phyloP scores from a whole-genome alignment of 2,113 vertebrate species.

The Myotis davidii region DNA sequence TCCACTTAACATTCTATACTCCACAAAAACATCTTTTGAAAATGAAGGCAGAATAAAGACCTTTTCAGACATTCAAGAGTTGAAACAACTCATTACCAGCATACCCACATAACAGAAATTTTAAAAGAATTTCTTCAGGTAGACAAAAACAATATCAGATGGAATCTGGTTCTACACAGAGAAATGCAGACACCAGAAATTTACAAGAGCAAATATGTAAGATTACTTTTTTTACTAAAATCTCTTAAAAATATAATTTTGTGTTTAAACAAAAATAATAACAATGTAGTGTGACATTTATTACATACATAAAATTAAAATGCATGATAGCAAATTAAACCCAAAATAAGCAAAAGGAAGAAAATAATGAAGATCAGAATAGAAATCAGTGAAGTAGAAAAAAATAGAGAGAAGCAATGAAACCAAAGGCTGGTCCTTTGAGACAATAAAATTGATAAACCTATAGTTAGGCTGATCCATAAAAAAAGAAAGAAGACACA shows the following conservation, averaged over 20 bases:
- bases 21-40: background rate
- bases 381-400: background rate
- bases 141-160: background rate
- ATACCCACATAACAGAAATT: background rate
- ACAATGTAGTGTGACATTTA: background rate
- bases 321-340: background rate
- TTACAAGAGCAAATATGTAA: background rate
- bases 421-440: background rate
- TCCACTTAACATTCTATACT: background rate
- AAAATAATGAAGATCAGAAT: background rate
- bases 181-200: background rate
- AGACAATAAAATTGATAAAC: background rate
- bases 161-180: background rate
- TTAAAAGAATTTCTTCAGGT: background rate
- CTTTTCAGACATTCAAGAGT: background rate
- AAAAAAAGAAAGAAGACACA: background rate
- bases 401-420: background rate
- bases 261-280: background rate
- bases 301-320: constrained; percentile 7
- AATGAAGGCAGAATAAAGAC: background rate
- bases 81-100: background rate
- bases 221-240: background rate
- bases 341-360: background rate
- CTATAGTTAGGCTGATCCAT: background rate
- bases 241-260: background rate